A percentile compares a stretch with the other conserved stretches of the same genome.
phyloP scores from a whole-genome alignment of 2,113 vertebrate genomes.

The Piprites chloris region DNA sequence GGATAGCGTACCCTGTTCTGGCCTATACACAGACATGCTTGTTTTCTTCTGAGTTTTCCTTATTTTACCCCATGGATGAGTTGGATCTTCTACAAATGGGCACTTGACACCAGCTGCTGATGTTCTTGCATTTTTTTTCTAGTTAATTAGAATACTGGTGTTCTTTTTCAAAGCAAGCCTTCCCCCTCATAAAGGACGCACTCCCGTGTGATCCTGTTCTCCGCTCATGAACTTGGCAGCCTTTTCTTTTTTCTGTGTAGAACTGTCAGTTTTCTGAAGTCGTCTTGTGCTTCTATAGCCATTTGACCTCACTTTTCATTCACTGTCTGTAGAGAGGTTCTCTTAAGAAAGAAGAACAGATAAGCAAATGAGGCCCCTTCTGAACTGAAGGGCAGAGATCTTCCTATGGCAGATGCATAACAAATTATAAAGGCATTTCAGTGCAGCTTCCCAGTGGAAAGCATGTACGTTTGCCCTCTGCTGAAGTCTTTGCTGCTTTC shows the following conservation, averaged over 20 bases:
- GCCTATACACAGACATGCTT: not conserved
- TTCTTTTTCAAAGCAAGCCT: not conserved
- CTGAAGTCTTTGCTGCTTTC: not conserved
- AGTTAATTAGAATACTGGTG: not conserved
- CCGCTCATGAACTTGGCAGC: not conserved
- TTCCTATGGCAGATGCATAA: not conserved
- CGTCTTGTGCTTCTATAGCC: not conserved
- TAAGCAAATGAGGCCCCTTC: not conserved
- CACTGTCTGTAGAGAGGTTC: not conserved
- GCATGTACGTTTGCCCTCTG: accelerated
- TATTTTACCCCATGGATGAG: not conserved
- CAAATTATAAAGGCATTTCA: not conserved
- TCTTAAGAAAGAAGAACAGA: not conserved
- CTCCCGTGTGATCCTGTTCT: not conserved
- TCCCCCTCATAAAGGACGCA: not conserved
- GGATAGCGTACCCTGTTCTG: not conserved
- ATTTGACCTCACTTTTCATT: not conserved
- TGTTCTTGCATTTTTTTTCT: not conserved
- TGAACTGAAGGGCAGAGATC: not conserved
- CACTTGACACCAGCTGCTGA: not conserved
- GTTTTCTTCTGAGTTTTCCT: not conserved
- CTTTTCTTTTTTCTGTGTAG: not conserved
- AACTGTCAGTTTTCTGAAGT: slow-evolving; percentile 26
- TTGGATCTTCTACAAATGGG: not conserved
- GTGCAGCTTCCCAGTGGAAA: not conserved